Evolutionary conservation across 2,797 vertebrate species (phyloP).

Genomic region (Acanthornis magna): DNA sequence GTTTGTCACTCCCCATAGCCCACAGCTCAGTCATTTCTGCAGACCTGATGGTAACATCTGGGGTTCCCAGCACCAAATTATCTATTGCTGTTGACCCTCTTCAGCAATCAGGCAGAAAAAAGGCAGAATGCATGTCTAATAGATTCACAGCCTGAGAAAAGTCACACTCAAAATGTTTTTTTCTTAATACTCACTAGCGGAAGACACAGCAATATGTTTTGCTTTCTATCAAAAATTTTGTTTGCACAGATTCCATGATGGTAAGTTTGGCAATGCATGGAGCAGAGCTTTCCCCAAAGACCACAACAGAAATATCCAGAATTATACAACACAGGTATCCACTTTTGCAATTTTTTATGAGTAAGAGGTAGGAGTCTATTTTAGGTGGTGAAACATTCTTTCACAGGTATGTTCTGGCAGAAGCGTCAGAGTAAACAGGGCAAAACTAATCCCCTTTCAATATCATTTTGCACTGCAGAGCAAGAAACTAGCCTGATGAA

Average conservation of each 20-base stretch:
- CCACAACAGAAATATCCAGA: background rate
- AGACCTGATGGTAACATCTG: background rate
- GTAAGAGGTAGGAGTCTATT: background rate
- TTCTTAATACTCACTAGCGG: background rate
- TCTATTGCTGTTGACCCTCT: background rate
- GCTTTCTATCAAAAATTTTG: background rate
- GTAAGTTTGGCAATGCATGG: background rate
- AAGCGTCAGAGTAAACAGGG: background rate
- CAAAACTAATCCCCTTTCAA: background rate
- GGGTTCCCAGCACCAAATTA: background rate
- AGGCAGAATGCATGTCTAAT: background rate
- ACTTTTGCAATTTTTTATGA: background rate
- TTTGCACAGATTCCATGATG: background rate
- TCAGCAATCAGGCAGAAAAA: background rate
- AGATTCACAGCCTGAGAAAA: background rate
- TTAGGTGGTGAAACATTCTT: background rate
- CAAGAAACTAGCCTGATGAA: background rate
- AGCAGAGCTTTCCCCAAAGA: background rate
- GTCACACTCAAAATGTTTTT: rapidly evolving
- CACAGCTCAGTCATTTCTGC: background rate
- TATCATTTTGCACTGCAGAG: background rate
- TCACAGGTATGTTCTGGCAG: background rate
- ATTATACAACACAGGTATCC: background rate
- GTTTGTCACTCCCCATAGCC: background rate
- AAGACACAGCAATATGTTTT: background rate